Base-by-base conservation (phyloP, 2,888 invertebrate genomes). In the Drosophila buzzatii region DNA sequence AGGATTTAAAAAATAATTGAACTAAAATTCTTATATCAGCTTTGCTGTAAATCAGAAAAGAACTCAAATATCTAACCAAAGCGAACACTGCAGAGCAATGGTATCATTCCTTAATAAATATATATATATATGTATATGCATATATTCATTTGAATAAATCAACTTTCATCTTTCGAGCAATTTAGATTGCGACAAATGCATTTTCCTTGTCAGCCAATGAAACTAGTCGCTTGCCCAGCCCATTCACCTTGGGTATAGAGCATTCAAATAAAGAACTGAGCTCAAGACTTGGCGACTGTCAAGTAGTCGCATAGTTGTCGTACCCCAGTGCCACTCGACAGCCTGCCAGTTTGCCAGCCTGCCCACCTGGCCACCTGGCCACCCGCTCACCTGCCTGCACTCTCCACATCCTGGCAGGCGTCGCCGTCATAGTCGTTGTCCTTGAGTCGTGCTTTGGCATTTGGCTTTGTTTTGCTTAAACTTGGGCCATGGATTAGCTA, bases 401-500 rank as follows among this genome's bases (percentile, higher is more conserved):
- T 63, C 65, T 45, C 47, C 8, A 58, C 59, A 59, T 49, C 49
- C 49, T 60, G 58, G 18, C 49, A 31, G 42, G 39, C 31, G 20
- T 12, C 61, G 20, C 23, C 20, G 20, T 14, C 63, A 16, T 31
- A 3, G 51, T 18, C 51, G 33, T 51, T 55, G 55, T 53, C 80
- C 82, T 80, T 85, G 85, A 68, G 79, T 45, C 76, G 49, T 67
- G 68, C 62, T 61, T 60, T 62, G 66, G 73, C 81, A 73, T 73
- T 64, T 76, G 80, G 64, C 77, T 73, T 84, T 84, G 88, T 87
- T 85, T 82, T 76, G 80, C 80, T 59, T 79, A 58, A 82, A 73
- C 83, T 86, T 81, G 79, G 47, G 69, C 71, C 79, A 81, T 73
- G 85, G 88, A 85, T 87, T 89, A 89, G 85, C 88, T 73, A 77